These are phyloP conservation scores for Rhincodon typus DNA, from an alignment of 2,797 vertebrate species.

Conservation along the genomic window DNA sequence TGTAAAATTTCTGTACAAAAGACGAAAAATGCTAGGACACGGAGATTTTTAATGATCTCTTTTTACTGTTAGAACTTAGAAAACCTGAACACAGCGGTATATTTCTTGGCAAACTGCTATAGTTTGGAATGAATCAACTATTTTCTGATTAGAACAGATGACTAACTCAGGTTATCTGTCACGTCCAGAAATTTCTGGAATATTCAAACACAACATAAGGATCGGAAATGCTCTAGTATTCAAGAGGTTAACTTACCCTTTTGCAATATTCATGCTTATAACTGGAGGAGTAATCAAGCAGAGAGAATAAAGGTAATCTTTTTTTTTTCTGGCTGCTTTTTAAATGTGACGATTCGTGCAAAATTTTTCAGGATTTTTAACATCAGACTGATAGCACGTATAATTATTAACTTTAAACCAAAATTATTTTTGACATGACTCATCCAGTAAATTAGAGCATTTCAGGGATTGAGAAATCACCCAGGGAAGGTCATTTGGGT, in stretches of 20 bases:
- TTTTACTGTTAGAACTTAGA: background rate
- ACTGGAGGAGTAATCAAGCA: conserved; percentile 2
- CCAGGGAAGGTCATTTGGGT: conserved; percentile 71
- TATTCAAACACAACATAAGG: background rate
- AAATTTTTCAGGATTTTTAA: conserved; percentile 97
- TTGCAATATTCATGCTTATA: background rate
- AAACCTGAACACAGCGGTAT: background rate
- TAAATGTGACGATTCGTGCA: conserved; percentile 87
- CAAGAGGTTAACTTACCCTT: background rate
- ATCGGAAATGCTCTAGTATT: background rate
- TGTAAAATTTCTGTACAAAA: background rate
- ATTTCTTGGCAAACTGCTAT: conserved; percentile 27
- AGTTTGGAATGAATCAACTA: background rate
- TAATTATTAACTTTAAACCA: conserved; percentile 92
- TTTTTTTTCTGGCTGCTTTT: conserved; percentile 82
- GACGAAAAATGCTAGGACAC: background rate
- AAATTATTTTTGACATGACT: conserved; percentile 93
- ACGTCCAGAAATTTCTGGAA: background rate
- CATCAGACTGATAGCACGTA: conserved; percentile 89
- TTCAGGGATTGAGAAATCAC: conserved; percentile 79
- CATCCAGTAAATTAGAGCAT: conserved; percentile 87
- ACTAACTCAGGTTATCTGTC: conserved; percentile 15
- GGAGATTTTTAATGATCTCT: background rate
- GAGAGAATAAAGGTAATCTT: conserved; percentile 51
- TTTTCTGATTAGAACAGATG: conserved; percentile 33